These are phyloP conservation scores for Morus bassanus DNA, from an alignment of 2,797 vertebrate genomes.

Conservation along the genomic window DNA sequence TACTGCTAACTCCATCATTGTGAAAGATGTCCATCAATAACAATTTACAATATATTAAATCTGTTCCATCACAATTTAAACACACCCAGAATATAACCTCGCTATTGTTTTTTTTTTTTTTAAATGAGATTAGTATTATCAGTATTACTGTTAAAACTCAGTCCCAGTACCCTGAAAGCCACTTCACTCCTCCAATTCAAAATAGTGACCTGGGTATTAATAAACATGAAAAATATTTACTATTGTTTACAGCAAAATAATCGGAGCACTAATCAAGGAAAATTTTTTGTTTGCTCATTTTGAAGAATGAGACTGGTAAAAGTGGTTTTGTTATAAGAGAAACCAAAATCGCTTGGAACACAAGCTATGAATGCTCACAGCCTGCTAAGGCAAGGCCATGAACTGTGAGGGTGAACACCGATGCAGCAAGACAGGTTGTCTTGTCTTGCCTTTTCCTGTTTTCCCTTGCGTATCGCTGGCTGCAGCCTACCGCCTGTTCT, in stretches of 20 bases:
- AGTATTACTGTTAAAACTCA: background rate
- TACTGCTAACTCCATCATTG: background rate
- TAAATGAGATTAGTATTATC: background rate
- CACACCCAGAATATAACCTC: background rate
- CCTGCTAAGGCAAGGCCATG: background rate
- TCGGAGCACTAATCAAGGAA: background rate
- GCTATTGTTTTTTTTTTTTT: background rate
- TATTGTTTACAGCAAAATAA: background rate
- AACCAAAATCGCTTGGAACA: background rate
- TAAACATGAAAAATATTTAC: background rate
- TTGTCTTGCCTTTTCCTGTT: background rate
- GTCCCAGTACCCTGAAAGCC: background rate
- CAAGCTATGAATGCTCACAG: background rate
- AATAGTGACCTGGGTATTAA: background rate
- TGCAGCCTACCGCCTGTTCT: background rate
- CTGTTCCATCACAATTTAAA: background rate
- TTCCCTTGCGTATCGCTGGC: background rate
- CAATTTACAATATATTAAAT: background rate
- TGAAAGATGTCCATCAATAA: background rate
- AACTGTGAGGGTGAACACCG: background rate
- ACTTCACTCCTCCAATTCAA: background rate
- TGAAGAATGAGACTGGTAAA: background rate
- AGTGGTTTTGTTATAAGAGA: background rate
- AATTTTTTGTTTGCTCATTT: background rate
- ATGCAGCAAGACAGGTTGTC: background rate